These are phyloP conservation scores for Megalopta genalis DNA, from an alignment of 1,140 invertebrate genomes.

Conservation along the genomic window DNA sequence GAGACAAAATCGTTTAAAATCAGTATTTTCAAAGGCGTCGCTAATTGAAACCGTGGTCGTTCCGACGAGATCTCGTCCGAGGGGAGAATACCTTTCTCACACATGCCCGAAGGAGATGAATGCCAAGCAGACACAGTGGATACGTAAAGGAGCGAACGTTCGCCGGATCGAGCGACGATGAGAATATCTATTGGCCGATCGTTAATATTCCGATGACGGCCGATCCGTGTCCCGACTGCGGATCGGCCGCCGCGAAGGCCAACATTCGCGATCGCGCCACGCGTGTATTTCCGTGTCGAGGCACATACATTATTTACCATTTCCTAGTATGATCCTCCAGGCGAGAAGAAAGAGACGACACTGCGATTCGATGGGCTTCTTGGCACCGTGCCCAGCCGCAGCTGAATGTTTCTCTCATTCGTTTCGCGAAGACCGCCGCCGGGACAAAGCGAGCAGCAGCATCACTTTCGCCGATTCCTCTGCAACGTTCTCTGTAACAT, in stretches of 20 bases:
- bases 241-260: slow-evolving; percentile 69
- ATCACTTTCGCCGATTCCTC: too few relatives aligned
- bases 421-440: neutral
- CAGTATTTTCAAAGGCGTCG: slow-evolving; percentile 4
- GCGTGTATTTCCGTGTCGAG: slow-evolving; percentile 73
- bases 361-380: slow-evolving; percentile 17
- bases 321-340: slow-evolving; percentile 70
- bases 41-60: neutral
- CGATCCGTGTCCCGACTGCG: slow-evolving; percentile 72
- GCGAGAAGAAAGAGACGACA: slow-evolving; percentile 28
- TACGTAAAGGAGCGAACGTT: slow-evolving; percentile 51
- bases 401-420: neutral
- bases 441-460: too few relatives aligned
- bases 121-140: slow-evolving; percentile 19
- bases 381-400: slow-evolving; percentile 22
- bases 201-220: slow-evolving; percentile 74
- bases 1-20: neutral
- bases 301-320: slow-evolving; percentile 77
- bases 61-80: slow-evolving; percentile 35
- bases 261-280: slow-evolving; percentile 62
- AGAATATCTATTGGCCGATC: slow-evolving; percentile 68
- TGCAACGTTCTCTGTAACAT: too few relatives aligned
- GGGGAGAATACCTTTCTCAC: slow-evolving; percentile 21
- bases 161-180: slow-evolving; percentile 63
- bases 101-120: slow-evolving; percentile 26